Evolutionary conservation across 1,140 invertebrate genomes (phyloP).

Genomic region (Bicyclus anynana): DNA sequence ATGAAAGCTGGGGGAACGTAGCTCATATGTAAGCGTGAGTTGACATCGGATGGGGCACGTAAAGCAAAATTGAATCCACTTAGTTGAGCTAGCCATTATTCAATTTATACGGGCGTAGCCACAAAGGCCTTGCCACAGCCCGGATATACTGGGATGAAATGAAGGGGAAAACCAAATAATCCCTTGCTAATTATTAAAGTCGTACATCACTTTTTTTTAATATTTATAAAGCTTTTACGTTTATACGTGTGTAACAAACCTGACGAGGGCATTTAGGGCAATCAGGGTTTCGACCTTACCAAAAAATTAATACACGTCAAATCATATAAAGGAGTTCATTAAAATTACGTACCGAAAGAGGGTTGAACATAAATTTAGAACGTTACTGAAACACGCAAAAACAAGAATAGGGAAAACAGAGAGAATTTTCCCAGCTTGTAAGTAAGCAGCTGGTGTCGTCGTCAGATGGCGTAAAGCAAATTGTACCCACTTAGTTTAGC

Average conservation of each 20-base stretch:
- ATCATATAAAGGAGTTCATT: not conserved
- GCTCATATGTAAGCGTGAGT: constrained; percentile 17
- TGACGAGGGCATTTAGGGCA: too few relatives aligned
- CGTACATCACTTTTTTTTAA: not conserved
- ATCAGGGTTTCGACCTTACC: too few relatives aligned
- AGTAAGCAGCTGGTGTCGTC: constrained; percentile 25
- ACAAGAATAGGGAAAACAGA: not conserved
- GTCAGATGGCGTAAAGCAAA: constrained; percentile 44
- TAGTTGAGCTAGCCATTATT: constrained; percentile 61
- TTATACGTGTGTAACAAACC: too few relatives aligned
- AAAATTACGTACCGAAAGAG: not conserved
- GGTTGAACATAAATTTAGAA: not conserved
- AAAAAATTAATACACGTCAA: not conserved
- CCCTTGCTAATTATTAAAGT: not conserved
- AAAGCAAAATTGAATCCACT: constrained; percentile 62
- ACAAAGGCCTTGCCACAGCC: constrained; percentile 28
- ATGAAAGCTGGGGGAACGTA: constrained; percentile 5
- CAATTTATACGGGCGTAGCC: constrained; percentile 55
- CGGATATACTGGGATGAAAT: constrained; percentile 20
- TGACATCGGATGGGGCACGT: constrained; percentile 45
- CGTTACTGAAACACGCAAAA: not conserved
- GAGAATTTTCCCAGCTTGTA: constrained; percentile 12
- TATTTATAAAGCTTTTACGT: too few relatives aligned
- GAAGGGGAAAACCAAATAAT: constrained; percentile 16
- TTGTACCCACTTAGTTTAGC: constrained; percentile 60